Evolutionary conservation across 2,113 vertebrate genomes (phyloP), one percentile per base, ranked within the genome.

Genomic region (Chaetodon trifascialis): DNA sequence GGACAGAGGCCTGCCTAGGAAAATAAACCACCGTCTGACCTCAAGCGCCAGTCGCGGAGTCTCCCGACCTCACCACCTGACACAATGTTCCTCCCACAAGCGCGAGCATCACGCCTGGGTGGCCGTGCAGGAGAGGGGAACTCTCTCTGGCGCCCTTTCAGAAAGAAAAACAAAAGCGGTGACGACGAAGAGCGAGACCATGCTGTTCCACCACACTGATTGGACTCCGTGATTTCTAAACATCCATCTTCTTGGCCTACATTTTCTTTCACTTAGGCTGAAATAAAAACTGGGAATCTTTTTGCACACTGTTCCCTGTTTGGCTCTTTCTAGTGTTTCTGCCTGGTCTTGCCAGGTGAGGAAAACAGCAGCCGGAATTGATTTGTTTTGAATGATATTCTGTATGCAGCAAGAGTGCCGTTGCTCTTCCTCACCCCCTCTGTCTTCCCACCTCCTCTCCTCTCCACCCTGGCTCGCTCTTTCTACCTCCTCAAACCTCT

Each of bases 21-120:
- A 95, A 95, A 95, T 93, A 95, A 95, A 94, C 82, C 83, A 12
- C 34, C 3, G 88, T 89, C 90, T 94, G 91, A 94, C 93, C 92
- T 92, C 88, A 91, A 90, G 86, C 90, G 81, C 86, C 88, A 90
- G 89, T 83, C 60, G 65, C 15, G 14, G 79, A 83, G 82, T 64
- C 85, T 72, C 70, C 84, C 47, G 38, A 85, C 88, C 81, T 89
- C 82, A 84, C 86, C 72, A 78, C 79, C 73, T 92, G 80, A 91
- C 86, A 89, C 81, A 71, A 55, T 80, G 82, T 81, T 91, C 76
- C 83, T 76, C 59, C 85, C 89, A 82, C 78, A 70, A 78, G 80
- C 30, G 78, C 25, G 66, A 83, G 82, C 78, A 89, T 79, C 90
- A 81, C 12, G 80, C 88, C 86, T 89, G 85, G 91, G 88, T 92